Percentiles rank a stretch among this genome's conserved stretches.
phyloP scores from a whole-genome alignment of 2,888 invertebrate genomes.

The Hipparchia semele region DNA sequence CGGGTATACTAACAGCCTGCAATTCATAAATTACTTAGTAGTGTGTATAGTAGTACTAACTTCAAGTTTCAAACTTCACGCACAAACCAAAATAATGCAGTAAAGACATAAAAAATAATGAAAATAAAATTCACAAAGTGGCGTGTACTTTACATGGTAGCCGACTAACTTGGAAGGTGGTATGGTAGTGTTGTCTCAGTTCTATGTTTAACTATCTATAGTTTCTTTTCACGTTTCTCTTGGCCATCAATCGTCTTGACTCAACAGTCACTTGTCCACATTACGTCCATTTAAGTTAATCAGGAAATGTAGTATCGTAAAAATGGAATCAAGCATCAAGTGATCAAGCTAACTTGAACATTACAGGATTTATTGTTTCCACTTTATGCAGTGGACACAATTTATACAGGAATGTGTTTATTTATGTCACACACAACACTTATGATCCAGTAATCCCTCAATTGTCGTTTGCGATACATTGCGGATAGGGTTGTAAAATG shows the following conservation, averaged over 20 bases:
- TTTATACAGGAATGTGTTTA: constrained; percentile 30
- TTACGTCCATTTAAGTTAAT: not conserved
- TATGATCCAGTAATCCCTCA: constrained; percentile 31
- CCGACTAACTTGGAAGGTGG: not conserved
- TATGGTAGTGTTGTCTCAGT: not conserved
- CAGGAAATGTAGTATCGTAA: constrained; percentile 20
- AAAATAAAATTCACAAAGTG: too few relatives aligned
- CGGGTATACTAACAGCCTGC: too few relatives aligned
- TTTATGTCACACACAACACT: constrained; percentile 30
- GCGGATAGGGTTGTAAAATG: constrained; percentile 6
- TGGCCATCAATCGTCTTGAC: not conserved
- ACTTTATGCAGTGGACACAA: constrained; percentile 10
- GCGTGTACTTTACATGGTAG: too few relatives aligned
- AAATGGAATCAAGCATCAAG: constrained; percentile 11
- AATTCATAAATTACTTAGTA: too few relatives aligned
- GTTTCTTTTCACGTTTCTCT: not conserved
- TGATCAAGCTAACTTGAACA: not conserved
- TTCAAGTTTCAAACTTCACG: too few relatives aligned
- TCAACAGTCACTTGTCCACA: not conserved
- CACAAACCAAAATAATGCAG: too few relatives aligned
- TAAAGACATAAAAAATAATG: too few relatives aligned
- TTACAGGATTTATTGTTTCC: constrained; percentile 16
- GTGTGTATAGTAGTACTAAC: too few relatives aligned
- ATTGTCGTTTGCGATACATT: constrained; percentile 29
- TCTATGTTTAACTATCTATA: not conserved